These are phyloP conservation scores for Trichopria drosophilae DNA, from an alignment of 2,888 invertebrate genomes.

Conservation along the genomic window DNA sequence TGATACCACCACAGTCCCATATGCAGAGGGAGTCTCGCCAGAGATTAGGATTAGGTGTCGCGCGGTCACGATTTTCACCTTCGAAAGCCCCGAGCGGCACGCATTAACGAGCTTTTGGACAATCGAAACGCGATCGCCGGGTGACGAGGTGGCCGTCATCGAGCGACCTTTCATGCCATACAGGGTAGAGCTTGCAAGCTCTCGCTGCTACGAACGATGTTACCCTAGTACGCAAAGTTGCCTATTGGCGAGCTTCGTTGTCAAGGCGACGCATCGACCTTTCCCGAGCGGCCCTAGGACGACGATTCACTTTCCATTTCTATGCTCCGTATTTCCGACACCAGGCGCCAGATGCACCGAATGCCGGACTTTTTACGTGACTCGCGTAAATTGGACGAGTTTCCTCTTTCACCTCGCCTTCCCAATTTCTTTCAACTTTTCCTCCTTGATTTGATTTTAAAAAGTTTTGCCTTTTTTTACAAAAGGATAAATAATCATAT, in stretches of 20 bases:
- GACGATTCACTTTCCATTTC: neutral
- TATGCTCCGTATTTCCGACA: too few relatives aligned
- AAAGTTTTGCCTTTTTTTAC: too few relatives aligned
- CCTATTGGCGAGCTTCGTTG: constrained; percentile 39
- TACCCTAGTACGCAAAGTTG: constrained; percentile 42
- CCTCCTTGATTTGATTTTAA: too few relatives aligned
- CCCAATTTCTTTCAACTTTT: too few relatives aligned
- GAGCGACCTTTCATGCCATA: constrained; percentile 4
- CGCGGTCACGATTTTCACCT: constrained; percentile 6
- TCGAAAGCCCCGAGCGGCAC: constrained; percentile 11
- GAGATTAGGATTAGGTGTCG: constrained; percentile 34
- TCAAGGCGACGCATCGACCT: constrained; percentile 27
- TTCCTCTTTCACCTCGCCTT: too few relatives aligned
- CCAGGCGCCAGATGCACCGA: too few relatives aligned
- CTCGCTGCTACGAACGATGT: constrained; percentile 26
- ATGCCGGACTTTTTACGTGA: too few relatives aligned
- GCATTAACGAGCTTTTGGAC: too few relatives aligned
- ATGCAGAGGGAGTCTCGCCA: constrained; percentile 42
- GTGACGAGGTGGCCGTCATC: constrained; percentile 6
- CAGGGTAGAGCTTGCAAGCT: constrained; percentile 1
- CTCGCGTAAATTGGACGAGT: too few relatives aligned
- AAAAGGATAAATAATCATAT: too few relatives aligned
- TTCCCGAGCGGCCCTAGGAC: neutral
- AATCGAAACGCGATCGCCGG: too few relatives aligned
- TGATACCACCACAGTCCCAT: constrained; percentile 38